Base-by-base conservation (phyloP, 2,113 vertebrate genomes). In the Coryphaenoides rupestris region DNA sequence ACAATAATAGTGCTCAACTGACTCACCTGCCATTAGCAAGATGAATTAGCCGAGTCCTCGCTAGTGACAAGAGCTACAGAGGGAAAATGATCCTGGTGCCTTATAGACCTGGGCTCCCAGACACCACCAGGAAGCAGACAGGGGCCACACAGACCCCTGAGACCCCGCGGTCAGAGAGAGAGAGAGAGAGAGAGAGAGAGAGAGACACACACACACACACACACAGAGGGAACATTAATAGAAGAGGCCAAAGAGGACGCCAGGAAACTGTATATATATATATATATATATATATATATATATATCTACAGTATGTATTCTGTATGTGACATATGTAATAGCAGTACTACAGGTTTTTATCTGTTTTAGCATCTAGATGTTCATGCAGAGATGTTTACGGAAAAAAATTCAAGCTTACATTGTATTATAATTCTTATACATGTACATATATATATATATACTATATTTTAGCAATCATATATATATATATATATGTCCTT, bases 1-100 rank as follows among this genome's bases (percentile, higher is more conserved):
- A 81, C 79, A 83, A 79, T 85, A 80, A 88, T 81, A 75, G 79
- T 19, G 64, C 84, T 88, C 86, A 84, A 75, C 61, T 68, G 79
- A 89, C 79, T 80, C 57, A 87, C 83, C 84, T 86, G 89, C 73
- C 79, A 92, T 90, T 92, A 91, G 88, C 82, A 88, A 92, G 92
- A 93, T 89, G 83, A 90, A 94, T 92, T 84, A 92, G 79, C 76
- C 71, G 58, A 77, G 85, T 88, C 75, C 79, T 69, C 68, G 40
- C 82, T 76, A 69, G 69, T 63, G 79, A 88, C 87, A 89, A 89
- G 70, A 85, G 84, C 79, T 79, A 83, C 72, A 70, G 61, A 87
- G 74, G 84, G 81, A 90, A 84, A 74, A 79, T 81, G 86, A 88
- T 79, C 79, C 87, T 75, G 62, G 77, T 70, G 86, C 87, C 88